Conservation (phyloP, 2,888 invertebrate species). For the Drosophila nr. perissopoda region DNA sequence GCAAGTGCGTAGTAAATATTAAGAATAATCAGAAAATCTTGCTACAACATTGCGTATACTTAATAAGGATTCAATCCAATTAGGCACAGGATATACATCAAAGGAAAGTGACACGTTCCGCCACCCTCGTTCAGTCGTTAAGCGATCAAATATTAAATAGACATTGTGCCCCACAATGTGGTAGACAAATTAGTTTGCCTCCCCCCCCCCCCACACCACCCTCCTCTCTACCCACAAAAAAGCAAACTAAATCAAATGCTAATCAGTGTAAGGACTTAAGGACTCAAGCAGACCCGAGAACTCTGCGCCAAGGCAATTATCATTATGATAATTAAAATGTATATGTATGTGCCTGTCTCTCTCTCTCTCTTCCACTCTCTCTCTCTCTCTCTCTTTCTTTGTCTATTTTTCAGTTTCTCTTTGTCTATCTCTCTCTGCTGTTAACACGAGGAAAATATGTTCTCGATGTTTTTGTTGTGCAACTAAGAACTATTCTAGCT, state of each 20-base stretch:
- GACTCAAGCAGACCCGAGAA: background rate
- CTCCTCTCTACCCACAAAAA: slow-evolving; percentile 2
- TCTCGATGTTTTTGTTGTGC: slow-evolving; percentile 1
- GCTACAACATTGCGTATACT: slow-evolving; percentile 60
- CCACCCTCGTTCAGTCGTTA: slow-evolving; percentile 10
- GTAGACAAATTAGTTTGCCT: slow-evolving; percentile 23
- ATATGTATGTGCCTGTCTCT: slow-evolving; percentile 47
- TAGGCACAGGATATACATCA: slow-evolving; percentile 61
- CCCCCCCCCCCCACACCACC: no score
- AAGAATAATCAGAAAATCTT: slow-evolving; percentile 16
- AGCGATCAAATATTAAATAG: slow-evolving; percentile 73
- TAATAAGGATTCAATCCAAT: slow-evolving; percentile 77
- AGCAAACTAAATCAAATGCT: slow-evolving; percentile 60
- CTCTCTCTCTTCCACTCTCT: slow-evolving; percentile 39
- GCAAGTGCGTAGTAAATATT: background rate
- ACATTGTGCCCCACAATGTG: slow-evolving; percentile 34
- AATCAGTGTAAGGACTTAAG: slow-evolving; percentile 21
- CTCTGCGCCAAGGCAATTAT: slow-evolving; percentile 57
- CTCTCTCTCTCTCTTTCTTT: slow-evolving; percentile 24
- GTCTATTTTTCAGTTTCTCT: background rate
- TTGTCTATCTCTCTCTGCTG: background rate
- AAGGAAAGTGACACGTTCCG: slow-evolving; percentile 36
- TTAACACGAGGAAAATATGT: slow-evolving; percentile 2
- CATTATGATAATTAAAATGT: slow-evolving; percentile 76
- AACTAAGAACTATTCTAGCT: slow-evolving; percentile 3